Base-by-base conservation (phyloP, 2,113 vertebrate genomes). In the Microtus pennsylvanicus region DNA sequence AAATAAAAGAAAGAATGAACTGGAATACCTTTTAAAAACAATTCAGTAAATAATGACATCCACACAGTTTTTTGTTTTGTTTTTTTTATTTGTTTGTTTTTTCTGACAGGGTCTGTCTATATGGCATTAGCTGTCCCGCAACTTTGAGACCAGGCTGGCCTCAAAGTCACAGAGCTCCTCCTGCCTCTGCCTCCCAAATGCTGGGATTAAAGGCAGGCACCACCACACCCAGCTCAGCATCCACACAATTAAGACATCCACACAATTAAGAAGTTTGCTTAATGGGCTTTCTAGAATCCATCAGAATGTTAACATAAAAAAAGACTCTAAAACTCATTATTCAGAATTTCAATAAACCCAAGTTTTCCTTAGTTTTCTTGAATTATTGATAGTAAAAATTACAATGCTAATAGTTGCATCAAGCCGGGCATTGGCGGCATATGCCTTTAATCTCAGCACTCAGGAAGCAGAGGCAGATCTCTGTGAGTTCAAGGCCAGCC, bases 371-470 rank as follows among this genome's bases (percentile, higher is more conserved):
- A 83, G 35, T 92, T 90, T 91, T 16, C 38, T 67, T 14, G 13
- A 92, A 4, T n/a, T 93, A 45, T 76, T 95, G 26, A 92, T 52
- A 93, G 5, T 70, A 13, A 95, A 96, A 96, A 93, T 70, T 28
- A 38, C 0, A 97, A 24, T 72, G 80, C 8, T 69, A 92, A 69
- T 30, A 78, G 35, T 28, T 94, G 21, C 9, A 95, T 96, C 35
- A 38, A 35, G 33, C 69, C 0, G 33, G 69, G 69, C 7, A 1
- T 5, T 70, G 33, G 69, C 35, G 33, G 14, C 14, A 70, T 7
- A 35, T 19, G 16, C 16, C 69, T 70, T 70, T 70, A 72, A 72
- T 72, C 69, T 35, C 35, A 72, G 69, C 69, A n/a, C 16, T n/a
- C 69, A n/a, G 17, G 35, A 72, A 17, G 16, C 35, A 19, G 69